Percentiles rank a stretch among this genome's conserved stretches.
These are phyloP conservation scores for Bubo bubo DNA, from an alignment of 2,113 vertebrate genomes.

Conservation along the genomic window DNA sequence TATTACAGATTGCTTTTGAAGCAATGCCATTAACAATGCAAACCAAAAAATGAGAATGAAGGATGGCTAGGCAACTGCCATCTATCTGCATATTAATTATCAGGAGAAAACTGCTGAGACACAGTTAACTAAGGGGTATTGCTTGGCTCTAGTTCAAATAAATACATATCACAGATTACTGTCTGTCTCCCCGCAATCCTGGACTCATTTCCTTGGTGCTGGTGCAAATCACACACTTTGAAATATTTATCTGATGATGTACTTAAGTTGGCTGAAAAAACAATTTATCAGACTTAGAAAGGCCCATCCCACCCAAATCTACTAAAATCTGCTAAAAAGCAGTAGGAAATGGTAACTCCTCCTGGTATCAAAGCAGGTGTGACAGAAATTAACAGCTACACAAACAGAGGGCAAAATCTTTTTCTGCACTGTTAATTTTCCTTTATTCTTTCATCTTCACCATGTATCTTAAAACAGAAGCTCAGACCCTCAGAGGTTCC, in stretches of 20 bases:
- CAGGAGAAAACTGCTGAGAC: constrained; percentile 36
- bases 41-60: constrained; percentile 10
- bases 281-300: background rate
- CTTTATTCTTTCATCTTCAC: background rate
- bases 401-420: background rate
- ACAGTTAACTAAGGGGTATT: constrained; percentile 31
- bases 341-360: background rate
- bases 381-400: background rate
- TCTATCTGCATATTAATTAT: constrained; percentile 41
- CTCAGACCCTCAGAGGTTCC: background rate
- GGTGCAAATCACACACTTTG: background rate
- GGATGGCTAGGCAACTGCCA: background rate
- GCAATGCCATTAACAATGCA: constrained; percentile 19
- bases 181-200: background rate
- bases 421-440: background rate
- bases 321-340: background rate
- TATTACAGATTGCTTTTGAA: constrained; percentile 33
- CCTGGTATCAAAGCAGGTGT: background rate
- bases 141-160: background rate
- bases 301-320: background rate
- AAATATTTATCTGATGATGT: background rate
- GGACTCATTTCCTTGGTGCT: background rate
- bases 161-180: background rate
- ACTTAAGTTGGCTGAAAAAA: background rate
- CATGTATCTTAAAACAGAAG: background rate